phyloP scores from a whole-genome alignment of 1,140 invertebrate genomes.

The Pseudomyrmex gracilis region DNA sequence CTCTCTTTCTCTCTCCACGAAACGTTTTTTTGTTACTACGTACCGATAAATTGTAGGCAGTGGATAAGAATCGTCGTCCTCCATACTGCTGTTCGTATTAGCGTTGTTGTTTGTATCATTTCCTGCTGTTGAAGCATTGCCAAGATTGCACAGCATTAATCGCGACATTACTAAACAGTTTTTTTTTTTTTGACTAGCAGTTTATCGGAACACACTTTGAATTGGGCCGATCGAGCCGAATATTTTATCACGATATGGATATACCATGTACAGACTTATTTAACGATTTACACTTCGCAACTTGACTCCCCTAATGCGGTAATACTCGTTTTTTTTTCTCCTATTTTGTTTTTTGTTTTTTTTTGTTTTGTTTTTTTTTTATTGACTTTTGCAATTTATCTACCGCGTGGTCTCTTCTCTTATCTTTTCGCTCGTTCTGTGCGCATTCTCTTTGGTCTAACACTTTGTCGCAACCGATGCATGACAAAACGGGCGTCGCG shows the following conservation, averaged over 20 bases:
- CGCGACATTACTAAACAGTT: conserved; percentile 78
- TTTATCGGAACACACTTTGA: conserved; percentile 27
- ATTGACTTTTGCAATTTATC: not conserved
- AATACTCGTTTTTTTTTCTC: conserved; percentile 6
- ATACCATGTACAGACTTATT: not conserved
- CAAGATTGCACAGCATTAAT: conserved; percentile 84
- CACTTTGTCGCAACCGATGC: not conserved
- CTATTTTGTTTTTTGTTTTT: too few species aligned
- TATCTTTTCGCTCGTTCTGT: not conserved
- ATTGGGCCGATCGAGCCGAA: not conserved
- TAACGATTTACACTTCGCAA: conserved; percentile 13
- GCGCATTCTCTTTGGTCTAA: conserved; percentile 3
- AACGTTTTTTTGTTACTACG: conserved; percentile 70
- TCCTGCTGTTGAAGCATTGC: conserved; percentile 85
- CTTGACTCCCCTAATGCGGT: not conserved
- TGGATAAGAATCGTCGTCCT: conserved; percentile 90
- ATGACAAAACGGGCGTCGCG: conserved; percentile 16
- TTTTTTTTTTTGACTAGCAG: conserved; percentile 8
- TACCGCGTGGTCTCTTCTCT: not conserved
- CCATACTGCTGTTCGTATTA: conserved; percentile 89
- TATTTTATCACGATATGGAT: conserved; percentile 22
- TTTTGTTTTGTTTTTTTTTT: not conserved
- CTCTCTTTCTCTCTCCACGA: too few species aligned
- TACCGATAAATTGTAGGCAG: conserved; percentile 94
- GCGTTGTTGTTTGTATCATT: conserved; percentile 90